These are phyloP conservation scores for Conger conger DNA, from an alignment of 2,113 vertebrate species.

Conservation along the genomic window DNA sequence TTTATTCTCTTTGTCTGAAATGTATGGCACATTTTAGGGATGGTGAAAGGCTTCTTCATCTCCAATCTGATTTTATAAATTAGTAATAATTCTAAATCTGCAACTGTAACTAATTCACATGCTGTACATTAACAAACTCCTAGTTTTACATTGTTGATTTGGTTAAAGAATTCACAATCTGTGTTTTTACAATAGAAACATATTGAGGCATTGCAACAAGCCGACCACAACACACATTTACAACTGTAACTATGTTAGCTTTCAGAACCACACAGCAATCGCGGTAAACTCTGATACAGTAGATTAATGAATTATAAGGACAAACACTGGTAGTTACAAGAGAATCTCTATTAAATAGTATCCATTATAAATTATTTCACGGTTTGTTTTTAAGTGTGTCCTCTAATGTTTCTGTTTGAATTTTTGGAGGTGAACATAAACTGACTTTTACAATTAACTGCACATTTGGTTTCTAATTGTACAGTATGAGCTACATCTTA, in stretches of 20 bases:
- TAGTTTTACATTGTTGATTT: conserved; percentile 11
- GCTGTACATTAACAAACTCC: not conserved
- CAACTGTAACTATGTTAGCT: conserved; percentile 16
- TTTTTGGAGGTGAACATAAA: not conserved
- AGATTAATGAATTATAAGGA: conserved; percentile 18
- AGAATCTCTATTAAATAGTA: conserved; percentile 6
- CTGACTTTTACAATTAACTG: not conserved
- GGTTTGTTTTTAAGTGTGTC: not conserved
- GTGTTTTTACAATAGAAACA: not conserved
- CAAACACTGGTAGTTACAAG: not conserved
- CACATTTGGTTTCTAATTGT: conserved; percentile 16
- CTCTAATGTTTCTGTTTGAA: not conserved
- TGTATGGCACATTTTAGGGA: conserved; percentile 8
- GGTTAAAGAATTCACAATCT: conserved; percentile 11
- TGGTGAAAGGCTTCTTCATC: not conserved
- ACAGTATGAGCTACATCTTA: not conserved
- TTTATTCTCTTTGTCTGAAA: not conserved
- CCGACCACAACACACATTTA: conserved; percentile 20
- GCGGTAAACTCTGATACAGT: not conserved
- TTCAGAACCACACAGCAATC: conserved; percentile 18
- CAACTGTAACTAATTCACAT: conserved; percentile 10
- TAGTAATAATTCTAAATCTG: conserved; percentile 14
- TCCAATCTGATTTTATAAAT: conserved; percentile 15
- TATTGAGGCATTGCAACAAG: conserved; percentile 2
- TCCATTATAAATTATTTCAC: not conserved